Conservation (phyloP, 2,113 vertebrate genomes). For the Clinocottus analis region DNA sequence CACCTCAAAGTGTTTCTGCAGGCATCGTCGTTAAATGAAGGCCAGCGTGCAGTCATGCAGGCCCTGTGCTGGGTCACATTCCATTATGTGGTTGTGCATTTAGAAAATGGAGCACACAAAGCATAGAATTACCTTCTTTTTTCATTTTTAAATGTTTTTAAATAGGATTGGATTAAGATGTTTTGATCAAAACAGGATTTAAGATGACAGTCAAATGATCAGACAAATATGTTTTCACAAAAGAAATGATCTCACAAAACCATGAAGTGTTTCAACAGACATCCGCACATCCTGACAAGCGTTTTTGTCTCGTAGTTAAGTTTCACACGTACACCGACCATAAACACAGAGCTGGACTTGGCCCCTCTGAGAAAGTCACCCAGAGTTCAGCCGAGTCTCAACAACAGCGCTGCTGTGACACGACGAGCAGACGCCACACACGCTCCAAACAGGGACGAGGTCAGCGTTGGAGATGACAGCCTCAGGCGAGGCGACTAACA, state of each 20-base stretch:
- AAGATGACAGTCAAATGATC: neutral
- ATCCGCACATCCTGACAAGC: constrained; percentile 33
- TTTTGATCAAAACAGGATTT: constrained; percentile 21
- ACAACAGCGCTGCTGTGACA: constrained; percentile 60
- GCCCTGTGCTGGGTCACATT: constrained; percentile 53
- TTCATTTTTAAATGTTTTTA: neutral
- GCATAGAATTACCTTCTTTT: neutral
- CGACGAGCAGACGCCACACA: constrained; percentile 48
- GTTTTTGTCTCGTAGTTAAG: constrained; percentile 1
- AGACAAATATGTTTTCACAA: neutral
- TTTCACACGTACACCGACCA: constrained; percentile 45
- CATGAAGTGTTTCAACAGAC: constrained; percentile 2
- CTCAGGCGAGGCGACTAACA: constrained; percentile 25
- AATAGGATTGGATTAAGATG: neutral
- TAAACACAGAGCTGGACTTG: constrained; percentile 58
- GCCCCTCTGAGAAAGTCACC: constrained; percentile 60
- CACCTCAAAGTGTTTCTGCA: constrained; percentile 54
- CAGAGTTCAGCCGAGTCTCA: constrained; percentile 71
- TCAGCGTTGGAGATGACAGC: constrained; percentile 34
- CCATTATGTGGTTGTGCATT: constrained; percentile 36
- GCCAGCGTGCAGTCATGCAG: constrained; percentile 40
- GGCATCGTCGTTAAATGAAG: constrained; percentile 44
- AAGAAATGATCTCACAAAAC: neutral
- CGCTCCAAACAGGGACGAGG: constrained; percentile 43
- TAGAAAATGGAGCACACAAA: neutral